Evolutionary conservation across 2,888 invertebrate genomes (phyloP).

Genomic region (Auanema freiburgensis): DNA sequence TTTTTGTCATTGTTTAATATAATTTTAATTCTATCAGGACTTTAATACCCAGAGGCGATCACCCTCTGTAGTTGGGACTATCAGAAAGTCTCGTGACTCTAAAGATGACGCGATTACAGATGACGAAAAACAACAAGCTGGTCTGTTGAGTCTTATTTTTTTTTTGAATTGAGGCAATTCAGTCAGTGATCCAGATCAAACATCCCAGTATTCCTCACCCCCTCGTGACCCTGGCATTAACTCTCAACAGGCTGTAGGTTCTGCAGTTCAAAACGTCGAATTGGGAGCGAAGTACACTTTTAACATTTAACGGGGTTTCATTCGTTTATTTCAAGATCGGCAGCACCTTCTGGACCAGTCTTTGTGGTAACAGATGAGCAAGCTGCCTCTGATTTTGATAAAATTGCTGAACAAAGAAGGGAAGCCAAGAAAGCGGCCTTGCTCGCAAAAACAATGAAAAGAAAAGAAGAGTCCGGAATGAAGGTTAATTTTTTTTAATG

Average conservation of each 20-base stretch:
- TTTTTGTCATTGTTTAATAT: background rate
- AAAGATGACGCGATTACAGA: no score
- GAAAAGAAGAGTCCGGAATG: conserved; percentile 56
- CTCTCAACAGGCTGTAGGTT: no score
- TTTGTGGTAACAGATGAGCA: conserved; percentile 29
- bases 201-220: no score
- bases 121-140: no score
- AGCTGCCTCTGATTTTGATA: conserved; percentile 36
- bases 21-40: no score
- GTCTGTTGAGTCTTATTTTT: background rate
- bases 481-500: conserved; percentile 29
- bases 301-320: no score
- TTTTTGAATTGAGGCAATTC: background rate
- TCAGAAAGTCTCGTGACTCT: background rate
- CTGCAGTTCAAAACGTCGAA: no score
- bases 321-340: no score
- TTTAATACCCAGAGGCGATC: conserved; percentile 7
- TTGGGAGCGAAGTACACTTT: no score
- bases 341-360: conserved; percentile 6
- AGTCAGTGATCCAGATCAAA: background rate
- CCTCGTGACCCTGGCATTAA: no score
- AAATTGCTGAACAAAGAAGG: conserved; percentile 45
- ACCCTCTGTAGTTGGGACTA: conserved; percentile 11
- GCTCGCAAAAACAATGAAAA: conserved; percentile 56
- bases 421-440: conserved; percentile 59